Evolutionary conservation across 1,140 invertebrate genomes (phyloP), one percentile per base, ranked within the genome.

Genomic region (Eumaeus atala): DNA sequence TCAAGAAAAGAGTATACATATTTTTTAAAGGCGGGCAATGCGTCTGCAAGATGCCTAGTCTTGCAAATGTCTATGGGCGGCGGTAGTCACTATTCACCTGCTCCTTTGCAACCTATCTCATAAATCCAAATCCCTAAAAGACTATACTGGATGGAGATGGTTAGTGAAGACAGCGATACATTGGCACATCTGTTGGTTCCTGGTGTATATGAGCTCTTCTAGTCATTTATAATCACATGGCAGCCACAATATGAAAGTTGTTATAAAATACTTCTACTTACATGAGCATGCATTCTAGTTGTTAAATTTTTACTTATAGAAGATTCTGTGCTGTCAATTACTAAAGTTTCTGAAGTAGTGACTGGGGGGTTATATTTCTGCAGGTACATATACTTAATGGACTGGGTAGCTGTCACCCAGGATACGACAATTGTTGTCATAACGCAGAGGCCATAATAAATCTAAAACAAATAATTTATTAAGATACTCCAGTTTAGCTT

Each of bases 321-420:
- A 42, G 72, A 66, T 53, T 66, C 34, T 67, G 62, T 61, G 74
- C 75, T 37, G 64, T 80, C 36, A 54, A 58, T 59, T 68, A 66
- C 54, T 4, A 53, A 38, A 42, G 38, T 53, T 33, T 44, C 51
- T 40, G 42, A 17, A 33, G 40, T 28, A 10, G 64, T 78, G 28
- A 58, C 12, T 44, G 14, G 40, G 49, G 17, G 52, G 6, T 28
- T 57, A 61, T 89, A 89, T 4, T 83, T 66, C 61, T 88, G 87
- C 57, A 93, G 87, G 77, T 95, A 96, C 73, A 96, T 91, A 75
- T 95, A 93, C 87, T 96, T 96, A 61, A 96, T 93, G 74, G 93
- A 93, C 74, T 97, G 95, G 3, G 95, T 95, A 9, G 94, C 92
- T 9, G 94, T 95, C 21, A 96, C 95, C 95, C 95, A 97, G n/a